These are phyloP conservation scores for Mustela lutreola DNA, from an alignment of 2,113 vertebrate species.

Conservation along the genomic window DNA sequence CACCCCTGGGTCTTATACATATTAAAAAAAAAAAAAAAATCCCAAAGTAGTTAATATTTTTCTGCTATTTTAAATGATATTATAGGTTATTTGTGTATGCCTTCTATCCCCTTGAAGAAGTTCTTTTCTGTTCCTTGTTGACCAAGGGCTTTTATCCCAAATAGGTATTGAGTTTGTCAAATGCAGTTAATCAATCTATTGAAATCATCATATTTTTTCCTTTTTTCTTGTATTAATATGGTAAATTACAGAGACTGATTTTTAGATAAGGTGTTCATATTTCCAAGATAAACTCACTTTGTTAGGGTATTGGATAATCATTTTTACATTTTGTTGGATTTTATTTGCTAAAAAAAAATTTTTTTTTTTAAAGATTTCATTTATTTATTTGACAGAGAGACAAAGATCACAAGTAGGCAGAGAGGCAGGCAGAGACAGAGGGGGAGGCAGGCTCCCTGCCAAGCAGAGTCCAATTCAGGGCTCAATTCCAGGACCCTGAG, in stretches of 20 bases:
- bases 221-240: slow-evolving; percentile 26
- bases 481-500: no score
- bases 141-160: background rate
- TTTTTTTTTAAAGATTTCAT: no score
- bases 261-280: slow-evolving; percentile 13
- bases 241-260: background rate
- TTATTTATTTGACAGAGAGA: no score
- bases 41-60: slow-evolving; percentile 1
- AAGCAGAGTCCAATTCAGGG: no score
- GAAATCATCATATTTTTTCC: slow-evolving; percentile 2
- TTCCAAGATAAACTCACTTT: background rate
- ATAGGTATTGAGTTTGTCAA: slow-evolving; percentile 4
- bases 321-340: slow-evolving; percentile 52
- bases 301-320: background rate
- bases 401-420: no score
- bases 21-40: background rate
- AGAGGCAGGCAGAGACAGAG: no score
- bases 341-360: slow-evolving; percentile 30
- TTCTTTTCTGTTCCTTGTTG: slow-evolving; percentile 29
- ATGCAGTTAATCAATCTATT: slow-evolving; percentile 4
- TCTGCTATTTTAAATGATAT: background rate
- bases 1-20: background rate
- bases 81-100: slow-evolving; percentile 7
- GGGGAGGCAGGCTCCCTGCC: no score
- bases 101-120: background rate